Base-by-base conservation (phyloP, 1,140 invertebrate species). In the Leptestheria dahalacensis region DNA sequence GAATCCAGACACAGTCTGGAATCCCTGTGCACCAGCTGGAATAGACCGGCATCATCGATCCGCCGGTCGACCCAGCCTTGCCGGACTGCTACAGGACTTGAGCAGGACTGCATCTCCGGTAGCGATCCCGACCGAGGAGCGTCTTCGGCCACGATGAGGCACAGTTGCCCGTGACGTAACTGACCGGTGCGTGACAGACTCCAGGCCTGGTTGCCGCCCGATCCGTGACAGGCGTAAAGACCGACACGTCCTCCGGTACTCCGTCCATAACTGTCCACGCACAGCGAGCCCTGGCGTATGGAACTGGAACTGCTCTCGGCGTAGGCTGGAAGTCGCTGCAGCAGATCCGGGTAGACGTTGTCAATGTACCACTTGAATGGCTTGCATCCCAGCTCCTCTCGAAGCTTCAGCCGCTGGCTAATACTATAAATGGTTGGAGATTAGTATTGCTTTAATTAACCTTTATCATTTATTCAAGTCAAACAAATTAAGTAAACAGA, bases 341-440 rank as follows among this genome's bases (percentile, higher is more conserved):
- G 24, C 54, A 95, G 74, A 73, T 96, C 90, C 12, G 94, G 94
- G 75, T 96, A 98, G 23, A 99, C 91, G 70, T 97, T 87, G 64
- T 93, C 81, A 66, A 99, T 71, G 74, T 96, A 99, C 96, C 96
- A 99, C 66, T 86, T 84, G 75, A 99, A 99, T 10, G 86, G 82
- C 70, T 97, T 94, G 73, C 95, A 98, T 49, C 91, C 78, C 18
- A 98, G 75, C 65, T 79, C 79, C 66, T 87, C 79, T 62, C 91
- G 81, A 49, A 98, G 72, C 33, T 83, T 81, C 60, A 91, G 72
- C 59, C 95, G 80, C 67, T 91, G 88, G 56, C 88, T 82, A 69
- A 92, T 88, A 71, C 88, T 92, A 70, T 24, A 64, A 68, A 66
- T 62, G 63, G 21, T 26, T 56, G 28, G 48, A 61, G 33, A 41